Conservation (phyloP, 2,797 vertebrate species). For the Eurystomus glaucurus region DNA sequence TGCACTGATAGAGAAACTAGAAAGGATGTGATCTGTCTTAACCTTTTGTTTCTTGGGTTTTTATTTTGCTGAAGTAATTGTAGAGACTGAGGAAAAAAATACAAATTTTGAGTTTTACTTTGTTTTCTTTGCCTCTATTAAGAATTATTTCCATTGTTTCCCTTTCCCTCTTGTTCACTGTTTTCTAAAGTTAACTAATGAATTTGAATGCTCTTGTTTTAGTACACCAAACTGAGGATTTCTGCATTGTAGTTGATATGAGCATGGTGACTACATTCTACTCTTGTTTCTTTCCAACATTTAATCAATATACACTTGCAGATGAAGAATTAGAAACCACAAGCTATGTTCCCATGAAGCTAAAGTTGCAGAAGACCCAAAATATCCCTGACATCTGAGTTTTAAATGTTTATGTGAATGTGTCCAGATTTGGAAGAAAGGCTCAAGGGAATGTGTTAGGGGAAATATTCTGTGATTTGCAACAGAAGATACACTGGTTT, state of each 20-base stretch:
- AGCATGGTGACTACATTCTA: fast-evolving
- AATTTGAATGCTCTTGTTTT: background rate
- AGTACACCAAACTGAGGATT: background rate
- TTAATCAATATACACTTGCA: background rate
- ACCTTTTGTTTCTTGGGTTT: background rate
- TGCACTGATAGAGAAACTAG: background rate
- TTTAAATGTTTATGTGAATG: background rate
- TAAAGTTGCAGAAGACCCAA: background rate
- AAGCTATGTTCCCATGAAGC: background rate
- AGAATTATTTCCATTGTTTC: background rate
- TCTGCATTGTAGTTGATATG: background rate
- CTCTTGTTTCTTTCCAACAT: background rate
- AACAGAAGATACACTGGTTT: background rate
- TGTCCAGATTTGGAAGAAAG: background rate
- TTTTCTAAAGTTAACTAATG: background rate
- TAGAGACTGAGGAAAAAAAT: background rate
- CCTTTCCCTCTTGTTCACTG: background rate
- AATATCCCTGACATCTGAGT: background rate
- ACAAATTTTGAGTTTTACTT: background rate
- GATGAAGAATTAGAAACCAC: background rate
- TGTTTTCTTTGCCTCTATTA: background rate
- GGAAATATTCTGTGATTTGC: background rate
- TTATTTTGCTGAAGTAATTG: background rate
- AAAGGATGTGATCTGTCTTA: background rate
- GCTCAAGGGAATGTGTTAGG: background rate